Evolutionary conservation across 2,888 invertebrate species (phyloP).

Genomic region (Pseudococcus jackbeardsleyi): DNA sequence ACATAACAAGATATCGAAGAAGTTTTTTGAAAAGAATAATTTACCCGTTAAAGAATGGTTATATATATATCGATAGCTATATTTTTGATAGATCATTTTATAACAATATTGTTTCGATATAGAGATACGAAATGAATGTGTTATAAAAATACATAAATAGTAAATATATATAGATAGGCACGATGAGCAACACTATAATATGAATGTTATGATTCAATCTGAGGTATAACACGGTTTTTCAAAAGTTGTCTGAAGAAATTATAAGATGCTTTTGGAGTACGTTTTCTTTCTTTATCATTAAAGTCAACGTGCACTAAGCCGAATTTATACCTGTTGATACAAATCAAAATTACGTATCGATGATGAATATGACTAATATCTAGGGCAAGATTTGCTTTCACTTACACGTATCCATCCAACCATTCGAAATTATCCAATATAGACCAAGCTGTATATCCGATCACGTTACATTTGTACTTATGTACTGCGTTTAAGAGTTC

Average conservation of each 20-base stretch:
- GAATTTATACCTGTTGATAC: slow-evolving; percentile 75
- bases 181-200: not conserved
- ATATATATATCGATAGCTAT: too few species aligned
- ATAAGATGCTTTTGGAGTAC: slow-evolving; percentile 79
- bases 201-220: not conserved
- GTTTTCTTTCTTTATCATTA: slow-evolving; percentile 76
- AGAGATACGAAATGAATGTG: too few species aligned
- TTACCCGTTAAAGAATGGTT: too few species aligned
- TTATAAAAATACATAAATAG: not conserved
- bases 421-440: slow-evolving; percentile 89
- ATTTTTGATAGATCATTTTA: too few species aligned
- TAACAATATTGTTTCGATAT: too few species aligned
- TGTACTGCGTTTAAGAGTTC: slow-evolving; percentile 71
- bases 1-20: too few species aligned
- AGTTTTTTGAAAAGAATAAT: too few species aligned
- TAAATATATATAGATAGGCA: not conserved
- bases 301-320: slow-evolving; percentile 82
- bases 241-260: slow-evolving; percentile 74
- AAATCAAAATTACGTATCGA: too few species aligned
- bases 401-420: slow-evolving; percentile 81
- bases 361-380: not conserved
- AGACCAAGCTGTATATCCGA: slow-evolving; percentile 83
- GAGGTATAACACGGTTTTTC: slow-evolving; percentile 69
- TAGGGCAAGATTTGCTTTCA: not conserved
- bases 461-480: slow-evolving; percentile 73